phyloP scores from a whole-genome alignment of 2,888 invertebrate species.

The Xiphydria camelus region DNA sequence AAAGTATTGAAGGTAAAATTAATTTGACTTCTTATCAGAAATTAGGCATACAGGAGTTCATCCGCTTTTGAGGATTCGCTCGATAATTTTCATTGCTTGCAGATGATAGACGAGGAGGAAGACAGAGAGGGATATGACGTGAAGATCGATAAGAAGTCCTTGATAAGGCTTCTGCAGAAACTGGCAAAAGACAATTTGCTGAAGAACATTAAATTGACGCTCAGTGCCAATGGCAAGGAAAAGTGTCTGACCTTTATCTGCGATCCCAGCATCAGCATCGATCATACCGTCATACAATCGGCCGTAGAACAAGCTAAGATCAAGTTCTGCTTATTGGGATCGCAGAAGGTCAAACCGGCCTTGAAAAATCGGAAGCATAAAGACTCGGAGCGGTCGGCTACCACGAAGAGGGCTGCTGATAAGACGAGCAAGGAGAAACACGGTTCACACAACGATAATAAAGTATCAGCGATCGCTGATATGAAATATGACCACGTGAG shows the following conservation, averaged over 20 bases:
- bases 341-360: conserved; percentile 22
- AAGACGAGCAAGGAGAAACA: conserved; percentile 1
- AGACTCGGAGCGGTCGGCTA: conserved; percentile 10
- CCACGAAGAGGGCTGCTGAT: background rate
- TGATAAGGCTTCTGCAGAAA: conserved; percentile 64
- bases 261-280: conserved; percentile 58
- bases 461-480: background rate
- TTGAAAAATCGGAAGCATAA: conserved; percentile 18
- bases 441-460: too few species aligned
- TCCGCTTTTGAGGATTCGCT: too few species aligned
- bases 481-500: conserved; percentile 18
- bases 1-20: conserved; percentile 58
- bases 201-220: conserved; percentile 60
- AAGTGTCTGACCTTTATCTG: conserved; percentile 62
- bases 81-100: conserved; percentile 13
- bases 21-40: conserved; percentile 6
- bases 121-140: conserved; percentile 61
- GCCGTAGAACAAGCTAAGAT: conserved; percentile 68
- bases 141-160: conserved; percentile 68
- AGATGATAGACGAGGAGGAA: conserved; percentile 63
- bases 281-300: conserved; percentile 61
- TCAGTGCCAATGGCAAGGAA: conserved; percentile 57
- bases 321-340: conserved; percentile 55
- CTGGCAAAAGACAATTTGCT: conserved; percentile 64
- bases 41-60: too few species aligned